Evolutionary conservation across 2,797 vertebrate species (phyloP).

Genomic region (Enteromius radiatus): DNA sequence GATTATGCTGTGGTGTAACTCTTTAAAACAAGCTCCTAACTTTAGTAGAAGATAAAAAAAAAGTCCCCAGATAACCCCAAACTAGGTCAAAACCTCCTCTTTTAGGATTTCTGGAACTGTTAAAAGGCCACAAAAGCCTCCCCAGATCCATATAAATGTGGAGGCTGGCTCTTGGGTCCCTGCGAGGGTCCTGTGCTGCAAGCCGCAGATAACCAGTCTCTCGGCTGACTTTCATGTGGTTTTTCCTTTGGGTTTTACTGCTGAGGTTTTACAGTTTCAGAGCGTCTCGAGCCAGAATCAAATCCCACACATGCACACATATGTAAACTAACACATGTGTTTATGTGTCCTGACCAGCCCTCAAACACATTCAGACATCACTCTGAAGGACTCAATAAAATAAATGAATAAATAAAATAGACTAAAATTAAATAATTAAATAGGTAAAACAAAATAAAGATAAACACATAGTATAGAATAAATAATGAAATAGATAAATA

Average conservation of each 20-base stretch:
- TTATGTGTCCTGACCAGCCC: not conserved
- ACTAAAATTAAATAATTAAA: too few relatives aligned
- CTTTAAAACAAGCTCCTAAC: constrained; percentile 12
- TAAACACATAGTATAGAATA: too few relatives aligned
- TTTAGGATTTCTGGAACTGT: constrained; percentile 47
- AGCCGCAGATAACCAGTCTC: constrained; percentile 37
- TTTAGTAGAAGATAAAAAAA: constrained; percentile 23
- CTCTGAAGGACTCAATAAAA: not conserved
- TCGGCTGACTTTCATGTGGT: constrained; percentile 51
- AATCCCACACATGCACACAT: constrained; percentile 63
- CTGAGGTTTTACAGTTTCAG: constrained; percentile 41
- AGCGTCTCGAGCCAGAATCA: constrained; percentile 57
- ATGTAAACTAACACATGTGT: constrained; percentile 1
- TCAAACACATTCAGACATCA: not conserved
- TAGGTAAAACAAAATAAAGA: too few relatives aligned
- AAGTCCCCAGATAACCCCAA: constrained; percentile 43
- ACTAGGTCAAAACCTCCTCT: constrained; percentile 7
- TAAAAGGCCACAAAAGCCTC: constrained; percentile 46
- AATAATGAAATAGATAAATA: too few relatives aligned
- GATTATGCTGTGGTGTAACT: constrained; percentile 22
- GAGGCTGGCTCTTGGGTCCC: not conserved
- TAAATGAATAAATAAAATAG: too few relatives aligned
- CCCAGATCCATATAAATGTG: constrained; percentile 29
- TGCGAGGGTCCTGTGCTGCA: constrained; percentile 15
- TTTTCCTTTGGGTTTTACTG: constrained; percentile 46